A percentile compares a stretch with the other conserved stretches of the same genome.
Evolutionary conservation across 2,797 vertebrate species (phyloP).

Genomic region (Ambastaia sidthimunki): DNA sequence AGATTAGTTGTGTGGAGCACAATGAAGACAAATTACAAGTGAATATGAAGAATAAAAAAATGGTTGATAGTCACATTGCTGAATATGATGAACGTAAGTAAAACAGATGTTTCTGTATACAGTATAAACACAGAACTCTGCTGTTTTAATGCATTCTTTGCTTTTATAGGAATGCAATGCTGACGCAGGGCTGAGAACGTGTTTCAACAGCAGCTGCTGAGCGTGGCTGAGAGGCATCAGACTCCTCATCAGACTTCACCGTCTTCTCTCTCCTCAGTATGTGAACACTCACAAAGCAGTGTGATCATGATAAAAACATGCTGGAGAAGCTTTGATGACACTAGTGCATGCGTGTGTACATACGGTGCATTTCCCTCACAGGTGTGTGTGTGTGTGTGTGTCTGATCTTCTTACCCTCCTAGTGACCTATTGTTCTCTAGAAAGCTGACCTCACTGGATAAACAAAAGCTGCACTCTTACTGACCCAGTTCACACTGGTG

Average conservation of each 20-base stretch:
- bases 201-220: slow-evolving; percentile 71
- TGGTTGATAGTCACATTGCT: too few species aligned
- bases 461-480: slow-evolving; percentile 44
- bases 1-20: not conserved
- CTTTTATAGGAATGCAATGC: slow-evolving; percentile 71
- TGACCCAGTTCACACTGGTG: not conserved
- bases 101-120: not conserved
- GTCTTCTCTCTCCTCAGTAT: slow-evolving; percentile 4
- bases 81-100: not conserved
- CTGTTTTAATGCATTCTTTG: slow-evolving; percentile 54
- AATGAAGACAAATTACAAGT: not conserved
- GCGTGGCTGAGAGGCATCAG: slow-evolving; percentile 46
- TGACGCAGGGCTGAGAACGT: slow-evolving; percentile 68
- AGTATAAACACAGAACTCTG: slow-evolving; percentile 1
- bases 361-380: too few species aligned
- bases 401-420: slow-evolving; percentile 10
- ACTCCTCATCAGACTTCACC: slow-evolving; percentile 9
- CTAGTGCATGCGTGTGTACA: too few species aligned
- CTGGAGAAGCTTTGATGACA: slow-evolving; percentile 36
- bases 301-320: slow-evolving; percentile 31
- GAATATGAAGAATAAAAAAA: not conserved
- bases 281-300: slow-evolving; percentile 14
- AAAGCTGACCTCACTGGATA: slow-evolving; percentile 30
- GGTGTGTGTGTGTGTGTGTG: not conserved
- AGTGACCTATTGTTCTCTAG: slow-evolving; percentile 17